Evolutionary conservation across 2,797 vertebrate species (phyloP).

Genomic region (Lophotriccus pileatus): DNA sequence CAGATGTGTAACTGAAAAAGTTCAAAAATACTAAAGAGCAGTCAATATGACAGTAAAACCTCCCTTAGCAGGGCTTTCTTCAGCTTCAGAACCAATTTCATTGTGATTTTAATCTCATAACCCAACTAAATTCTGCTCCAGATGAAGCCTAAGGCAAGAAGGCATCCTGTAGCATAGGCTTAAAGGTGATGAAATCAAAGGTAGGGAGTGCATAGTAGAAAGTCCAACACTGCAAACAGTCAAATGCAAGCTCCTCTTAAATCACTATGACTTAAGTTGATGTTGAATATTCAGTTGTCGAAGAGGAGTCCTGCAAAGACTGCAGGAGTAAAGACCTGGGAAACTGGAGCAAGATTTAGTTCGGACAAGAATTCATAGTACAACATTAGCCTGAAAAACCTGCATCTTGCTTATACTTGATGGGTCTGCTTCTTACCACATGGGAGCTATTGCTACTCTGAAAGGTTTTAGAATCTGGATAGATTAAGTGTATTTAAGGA

Average conservation of each 20-base stretch:
- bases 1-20: neutral
- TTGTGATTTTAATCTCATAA: neutral
- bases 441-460: neutral
- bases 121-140: neutral
- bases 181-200: neutral
- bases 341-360: neutral
- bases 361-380: neutral
- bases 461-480: neutral
- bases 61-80: neutral
- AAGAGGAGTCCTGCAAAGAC: neutral
- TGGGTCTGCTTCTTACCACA: neutral
- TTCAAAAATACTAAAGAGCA: neutral
- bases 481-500: neutral
- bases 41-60: neutral
- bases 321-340: neutral
- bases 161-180: neutral
- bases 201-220: neutral
- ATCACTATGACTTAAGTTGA: neutral
- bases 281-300: neutral
- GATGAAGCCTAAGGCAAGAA: neutral
- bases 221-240: neutral
- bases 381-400: neutral
- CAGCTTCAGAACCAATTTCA: neutral
- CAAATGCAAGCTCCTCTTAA: neutral
- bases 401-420: neutral